phyloP scores from a whole-genome alignment of 2,797 vertebrate species.

The Pangasius djambal region DNA sequence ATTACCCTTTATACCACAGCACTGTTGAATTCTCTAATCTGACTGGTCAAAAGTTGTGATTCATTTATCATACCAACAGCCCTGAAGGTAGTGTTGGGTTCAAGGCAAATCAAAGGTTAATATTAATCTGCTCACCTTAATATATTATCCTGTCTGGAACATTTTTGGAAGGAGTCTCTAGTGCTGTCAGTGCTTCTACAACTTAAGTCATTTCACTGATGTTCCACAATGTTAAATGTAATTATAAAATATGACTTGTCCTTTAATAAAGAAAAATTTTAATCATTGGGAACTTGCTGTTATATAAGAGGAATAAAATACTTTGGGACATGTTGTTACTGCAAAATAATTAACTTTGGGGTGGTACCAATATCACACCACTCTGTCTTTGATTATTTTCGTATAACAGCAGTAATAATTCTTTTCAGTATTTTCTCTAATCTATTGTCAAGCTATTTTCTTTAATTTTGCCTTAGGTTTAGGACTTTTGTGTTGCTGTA shows the following conservation, averaged over 20 bases:
- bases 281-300: not conserved
- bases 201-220: not conserved
- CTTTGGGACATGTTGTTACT: not conserved
- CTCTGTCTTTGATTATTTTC: not conserved
- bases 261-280: not conserved
- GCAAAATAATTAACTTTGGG: not conserved
- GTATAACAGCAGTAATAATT: not conserved
- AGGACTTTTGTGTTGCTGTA: not conserved
- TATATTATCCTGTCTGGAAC: not conserved
- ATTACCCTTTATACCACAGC: not conserved
- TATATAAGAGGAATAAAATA: not conserved
- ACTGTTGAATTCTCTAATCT: not conserved
- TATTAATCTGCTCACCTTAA: not conserved
- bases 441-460: not conserved
- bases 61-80: not conserved
- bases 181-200: not conserved
- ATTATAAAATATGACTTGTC: not conserved
- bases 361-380: not conserved
- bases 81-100: not conserved
- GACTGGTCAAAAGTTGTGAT: not conserved
- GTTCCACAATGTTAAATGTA: not conserved
- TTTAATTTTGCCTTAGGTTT: not conserved
- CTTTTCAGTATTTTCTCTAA: not conserved
- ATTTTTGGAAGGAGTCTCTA: too few relatives aligned
- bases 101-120: not conserved